Percentiles rank a stretch among this genome's conserved stretches.
These are phyloP conservation scores for Rotaria magnacalcarata DNA, from an alignment of 2,888 invertebrate genomes.

Conservation along the genomic window DNA sequence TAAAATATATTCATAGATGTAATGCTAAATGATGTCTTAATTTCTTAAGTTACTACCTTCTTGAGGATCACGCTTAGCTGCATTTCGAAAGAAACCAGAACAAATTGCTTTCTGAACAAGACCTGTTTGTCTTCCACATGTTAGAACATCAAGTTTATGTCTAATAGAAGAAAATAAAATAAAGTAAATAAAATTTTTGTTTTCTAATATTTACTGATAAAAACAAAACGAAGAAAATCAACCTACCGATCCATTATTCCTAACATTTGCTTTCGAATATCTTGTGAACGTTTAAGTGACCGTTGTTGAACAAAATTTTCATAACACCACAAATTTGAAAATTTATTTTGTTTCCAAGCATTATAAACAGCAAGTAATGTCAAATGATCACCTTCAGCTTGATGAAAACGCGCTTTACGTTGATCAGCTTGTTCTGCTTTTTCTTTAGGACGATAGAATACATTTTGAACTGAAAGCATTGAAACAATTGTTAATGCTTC, in stretches of 20 bases:
- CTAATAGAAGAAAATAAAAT: too few relatives aligned
- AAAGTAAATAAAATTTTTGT: too few relatives aligned
- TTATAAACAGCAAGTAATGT: conserved; percentile 96
- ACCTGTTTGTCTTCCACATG: conserved; percentile 88
- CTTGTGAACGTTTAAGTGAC: conserved; percentile 90
- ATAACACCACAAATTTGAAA: conserved; percentile 97
- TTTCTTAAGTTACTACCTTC: conserved; percentile 65
- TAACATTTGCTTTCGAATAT: conserved; percentile 90
- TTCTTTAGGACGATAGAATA: conserved; percentile 73
- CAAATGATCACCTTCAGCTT: conserved; percentile 93
- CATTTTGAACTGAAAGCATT: conserved; percentile 97
- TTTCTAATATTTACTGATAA: too few relatives aligned
- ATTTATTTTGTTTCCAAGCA: conserved; percentile 98
- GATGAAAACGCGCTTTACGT: conserved; percentile 98
- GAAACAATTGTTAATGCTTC: conserved; percentile 96
- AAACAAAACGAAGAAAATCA: too few relatives aligned
- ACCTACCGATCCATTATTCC: conserved; percentile 79
- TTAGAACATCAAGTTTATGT: conserved; percentile 74
- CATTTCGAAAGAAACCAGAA: conserved; percentile 93
- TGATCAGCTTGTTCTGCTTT: conserved; percentile 94
- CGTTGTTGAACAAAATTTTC: conserved; percentile 92
- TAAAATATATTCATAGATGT: not conserved
- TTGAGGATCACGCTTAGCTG: conserved; percentile 97
- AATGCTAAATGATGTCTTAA: not conserved
- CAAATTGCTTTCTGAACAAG: conserved; percentile 95